Percentiles rank a stretch among this genome's conserved stretches.
phyloP scores from a whole-genome alignment of 1,140 invertebrate species.

The Heliconius nattereri region DNA sequence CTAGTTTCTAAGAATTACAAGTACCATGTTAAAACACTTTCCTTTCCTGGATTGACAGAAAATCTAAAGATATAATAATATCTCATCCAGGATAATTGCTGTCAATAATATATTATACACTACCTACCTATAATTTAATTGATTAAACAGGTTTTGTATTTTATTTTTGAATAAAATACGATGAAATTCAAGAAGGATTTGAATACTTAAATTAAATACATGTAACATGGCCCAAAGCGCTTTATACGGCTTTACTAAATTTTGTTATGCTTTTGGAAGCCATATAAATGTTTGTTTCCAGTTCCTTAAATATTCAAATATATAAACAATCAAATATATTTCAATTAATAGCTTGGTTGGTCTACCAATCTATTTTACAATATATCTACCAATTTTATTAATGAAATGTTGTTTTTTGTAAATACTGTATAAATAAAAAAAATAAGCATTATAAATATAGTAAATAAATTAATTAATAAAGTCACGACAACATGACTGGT shows the following conservation, averaged over 20 bases:
- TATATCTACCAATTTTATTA: too few relatives aligned
- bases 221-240: slow-evolving; percentile 6
- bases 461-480: background rate
- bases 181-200: slow-evolving; percentile 2
- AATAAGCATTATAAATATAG: background rate
- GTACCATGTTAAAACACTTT: background rate
- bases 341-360: background rate
- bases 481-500: background rate
- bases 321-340: background rate
- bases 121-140: background rate
- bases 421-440: background rate
- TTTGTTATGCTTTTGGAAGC: background rate
- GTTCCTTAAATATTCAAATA: background rate
- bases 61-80: background rate
- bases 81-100: too few relatives aligned
- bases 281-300: background rate
- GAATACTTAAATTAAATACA: slow-evolving; percentile 7
- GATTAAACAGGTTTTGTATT: background rate
- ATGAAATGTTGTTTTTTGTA: too few relatives aligned
- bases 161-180: background rate
- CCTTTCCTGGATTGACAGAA: background rate
- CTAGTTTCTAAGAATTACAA: background rate
- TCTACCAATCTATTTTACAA: too few relatives aligned
- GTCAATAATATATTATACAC: background rate
- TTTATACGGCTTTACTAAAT: slow-evolving; percentile 13